Evolutionary conservation across 2,888 invertebrate species (phyloP), one percentile per base, ranked within the genome.

Genomic region (Meghimatium bilineatum): DNA sequence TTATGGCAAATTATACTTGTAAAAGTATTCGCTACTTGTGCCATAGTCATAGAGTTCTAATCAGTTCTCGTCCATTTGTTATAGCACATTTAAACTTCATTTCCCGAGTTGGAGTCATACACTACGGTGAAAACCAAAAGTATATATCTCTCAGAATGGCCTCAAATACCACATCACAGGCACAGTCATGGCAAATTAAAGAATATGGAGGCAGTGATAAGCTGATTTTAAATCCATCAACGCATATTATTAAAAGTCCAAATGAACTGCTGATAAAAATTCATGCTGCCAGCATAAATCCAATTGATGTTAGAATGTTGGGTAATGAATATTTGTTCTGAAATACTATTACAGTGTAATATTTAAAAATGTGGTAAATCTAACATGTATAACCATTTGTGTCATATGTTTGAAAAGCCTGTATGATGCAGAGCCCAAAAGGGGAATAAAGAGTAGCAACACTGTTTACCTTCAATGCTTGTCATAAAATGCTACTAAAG

Each of bases 201-300:
- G 95, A 95, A 34, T 97, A 97, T 94, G 97, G 96, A 23, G 88
- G 89, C 69, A 91, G 95, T 10, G 95, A 95, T 17, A 95, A 96
- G 89, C 94, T 97, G 86, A 95, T 96, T 92, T 94, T 96, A 71
- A 95, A 95, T 26, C 94, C 95, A 67, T 94, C 94, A 75, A 94
- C 95, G 26, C 95, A 96, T 38, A 91, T 95, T 76, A 95, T 98
- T 86, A 94, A 94, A 79, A 94, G 94, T 86, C 96, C 97, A 0
- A 94, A 95, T 88, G 96, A 98, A 87, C 94, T 98, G 85, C 94
- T 99, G 8, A 95, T 99, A 83, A 95, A 96, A 93, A 96, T 99
- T 60, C 94, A 95, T 90, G 96, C 97, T 60, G 95, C 98, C n/a
- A 96, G 97, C 79, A 95, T 99, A 32, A 99, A 99, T 94, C 98